Percentiles rank a stretch among this genome's conserved stretches.
Evolutionary conservation across 2,888 invertebrate genomes (phyloP).

Genomic region (Pseudococcus viburni): DNA sequence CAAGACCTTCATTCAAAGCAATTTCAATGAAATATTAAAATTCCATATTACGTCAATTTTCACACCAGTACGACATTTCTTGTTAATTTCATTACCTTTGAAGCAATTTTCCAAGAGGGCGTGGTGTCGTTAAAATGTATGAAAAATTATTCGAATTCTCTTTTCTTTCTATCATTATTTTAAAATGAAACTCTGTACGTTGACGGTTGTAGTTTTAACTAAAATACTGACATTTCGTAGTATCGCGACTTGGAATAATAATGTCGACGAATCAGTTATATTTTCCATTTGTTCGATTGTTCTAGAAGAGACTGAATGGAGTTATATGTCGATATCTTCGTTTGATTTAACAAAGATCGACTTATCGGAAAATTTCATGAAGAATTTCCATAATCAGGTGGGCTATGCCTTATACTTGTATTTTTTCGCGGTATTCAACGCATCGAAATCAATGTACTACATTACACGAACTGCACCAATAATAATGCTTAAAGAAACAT

Average conservation of each 20-base stretch:
- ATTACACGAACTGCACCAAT: too few species aligned
- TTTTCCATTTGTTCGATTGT: constrained; percentile 51
- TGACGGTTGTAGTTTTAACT: not conserved
- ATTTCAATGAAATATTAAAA: too few species aligned
- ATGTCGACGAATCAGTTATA: constrained; percentile 12
- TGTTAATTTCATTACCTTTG: too few species aligned
- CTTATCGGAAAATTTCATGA: constrained; percentile 63
- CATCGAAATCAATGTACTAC: too few species aligned
- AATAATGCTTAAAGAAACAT: too few species aligned
- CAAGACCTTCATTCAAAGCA: too few species aligned
- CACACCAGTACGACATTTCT: too few species aligned
- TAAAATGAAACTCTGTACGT: not conserved
- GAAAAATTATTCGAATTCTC: constrained; percentile 9
- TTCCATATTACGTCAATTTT: too few species aligned
- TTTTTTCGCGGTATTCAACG: too few species aligned
- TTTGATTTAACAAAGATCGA: constrained; percentile 1
- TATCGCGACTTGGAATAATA: not conserved
- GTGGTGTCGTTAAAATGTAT: constrained; percentile 6
- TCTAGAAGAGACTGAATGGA: constrained; percentile 58
- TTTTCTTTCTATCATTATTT: not conserved
- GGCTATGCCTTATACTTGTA: too few species aligned
- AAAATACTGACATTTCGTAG: not conserved
- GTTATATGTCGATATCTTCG: constrained; percentile 42
- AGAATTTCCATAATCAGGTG: constrained; percentile 60
- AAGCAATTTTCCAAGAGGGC: not conserved